A percentile compares a stretch with the other conserved stretches of the same genome.
phyloP scores from a whole-genome alignment of 1,140 invertebrate species.

The Microvelia longipes region DNA sequence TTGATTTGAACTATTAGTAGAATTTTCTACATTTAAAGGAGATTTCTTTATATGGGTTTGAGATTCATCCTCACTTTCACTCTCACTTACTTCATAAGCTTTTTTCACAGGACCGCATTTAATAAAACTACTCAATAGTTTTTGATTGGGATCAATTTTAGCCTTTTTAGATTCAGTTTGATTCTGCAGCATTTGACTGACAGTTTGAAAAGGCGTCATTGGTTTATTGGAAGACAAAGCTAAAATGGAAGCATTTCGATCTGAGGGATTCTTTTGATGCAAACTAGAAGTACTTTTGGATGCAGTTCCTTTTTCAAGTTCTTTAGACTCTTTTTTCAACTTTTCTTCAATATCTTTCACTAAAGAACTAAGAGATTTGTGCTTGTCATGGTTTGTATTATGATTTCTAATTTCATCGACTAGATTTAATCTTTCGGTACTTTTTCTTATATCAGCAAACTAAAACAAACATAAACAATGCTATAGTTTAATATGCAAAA shows the following conservation, averaged over 20 bases:
- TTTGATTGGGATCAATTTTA: not conserved
- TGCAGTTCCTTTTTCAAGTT: not conserved
- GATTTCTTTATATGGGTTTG: too few species aligned
- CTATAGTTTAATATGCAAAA: not conserved
- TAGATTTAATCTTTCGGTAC: slow-evolving; percentile 4
- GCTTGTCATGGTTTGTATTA: not conserved
- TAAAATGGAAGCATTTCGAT: not conserved
- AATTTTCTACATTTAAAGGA: too few species aligned
- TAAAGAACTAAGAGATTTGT: slow-evolving; percentile 1
- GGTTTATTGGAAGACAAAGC: not conserved
- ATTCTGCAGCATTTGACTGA: not conserved
- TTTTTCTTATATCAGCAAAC: slow-evolving; percentile 10
- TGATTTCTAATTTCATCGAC: not conserved
- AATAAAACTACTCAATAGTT: not conserved
- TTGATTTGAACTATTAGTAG: too few species aligned
- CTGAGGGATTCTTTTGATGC: not conserved
- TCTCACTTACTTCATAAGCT: not conserved
- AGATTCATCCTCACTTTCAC: too few species aligned
- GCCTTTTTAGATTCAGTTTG: not conserved
- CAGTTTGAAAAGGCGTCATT: not conserved
- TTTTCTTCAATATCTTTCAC: slow-evolving; percentile 1
- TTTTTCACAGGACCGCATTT: not conserved
- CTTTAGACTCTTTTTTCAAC: not conserved
- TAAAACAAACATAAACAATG: not conserved
- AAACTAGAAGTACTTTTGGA: not conserved